Conservation (phyloP, 2,888 invertebrate genomes). For the Luperina testacea region DNA sequence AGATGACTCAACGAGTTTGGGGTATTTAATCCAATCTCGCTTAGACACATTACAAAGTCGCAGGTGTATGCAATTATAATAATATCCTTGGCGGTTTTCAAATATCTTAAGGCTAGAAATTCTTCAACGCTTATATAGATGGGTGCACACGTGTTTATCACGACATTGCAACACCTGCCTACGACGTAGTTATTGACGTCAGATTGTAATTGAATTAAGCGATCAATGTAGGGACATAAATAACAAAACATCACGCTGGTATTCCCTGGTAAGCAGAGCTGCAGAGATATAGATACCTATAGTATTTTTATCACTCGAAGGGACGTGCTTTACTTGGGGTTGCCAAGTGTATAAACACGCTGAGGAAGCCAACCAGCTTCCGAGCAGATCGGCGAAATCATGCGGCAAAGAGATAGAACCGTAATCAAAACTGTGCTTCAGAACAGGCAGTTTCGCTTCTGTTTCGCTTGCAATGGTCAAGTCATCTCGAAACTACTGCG, state of each 20-base stretch:
- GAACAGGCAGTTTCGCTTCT: background rate
- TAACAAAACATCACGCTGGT: too few relatives aligned
- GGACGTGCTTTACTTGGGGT: background rate
- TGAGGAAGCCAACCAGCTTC: background rate
- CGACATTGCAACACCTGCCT: constrained; percentile 10
- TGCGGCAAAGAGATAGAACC: too few relatives aligned
- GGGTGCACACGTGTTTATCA: background rate
- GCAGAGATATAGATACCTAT: too few relatives aligned
- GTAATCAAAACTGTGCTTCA: background rate
- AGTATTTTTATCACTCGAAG: background rate
- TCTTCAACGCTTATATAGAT: constrained; percentile 10
- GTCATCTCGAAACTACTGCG: background rate
- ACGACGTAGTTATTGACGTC: background rate
- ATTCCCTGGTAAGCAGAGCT: too few relatives aligned
- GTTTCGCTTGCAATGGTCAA: background rate
- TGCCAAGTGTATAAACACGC: background rate
- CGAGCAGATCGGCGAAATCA: too few relatives aligned
- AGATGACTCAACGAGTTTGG: constrained; percentile 20
- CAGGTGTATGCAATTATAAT: constrained; percentile 45
- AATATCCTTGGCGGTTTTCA: constrained; percentile 13
- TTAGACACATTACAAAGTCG: background rate
- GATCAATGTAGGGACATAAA: background rate
- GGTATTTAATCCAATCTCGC: constrained; percentile 26
- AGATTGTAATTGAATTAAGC: constrained; percentile 16
- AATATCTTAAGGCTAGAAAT: background rate